A percentile compares a stretch with the other conserved stretches of the same genome.
Evolutionary conservation across 2,797 vertebrate species (phyloP).

Genomic region (Falco rusticolus): DNA sequence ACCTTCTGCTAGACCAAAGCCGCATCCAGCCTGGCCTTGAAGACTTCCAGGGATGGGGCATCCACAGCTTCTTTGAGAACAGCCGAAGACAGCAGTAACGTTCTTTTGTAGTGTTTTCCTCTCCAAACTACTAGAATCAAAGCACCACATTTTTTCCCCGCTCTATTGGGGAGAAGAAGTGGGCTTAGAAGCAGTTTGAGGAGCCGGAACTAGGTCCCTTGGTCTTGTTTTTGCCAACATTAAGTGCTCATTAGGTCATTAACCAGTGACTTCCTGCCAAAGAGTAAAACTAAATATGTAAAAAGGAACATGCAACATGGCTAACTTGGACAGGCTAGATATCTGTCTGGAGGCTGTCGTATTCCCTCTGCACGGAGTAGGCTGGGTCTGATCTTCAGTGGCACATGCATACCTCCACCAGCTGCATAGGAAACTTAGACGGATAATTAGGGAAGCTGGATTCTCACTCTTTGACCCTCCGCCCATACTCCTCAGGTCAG

Average conservation of each 20-base stretch:
- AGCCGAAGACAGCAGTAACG: not conserved
- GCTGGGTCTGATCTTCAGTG: not conserved
- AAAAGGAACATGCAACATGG: not conserved
- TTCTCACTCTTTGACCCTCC: not conserved
- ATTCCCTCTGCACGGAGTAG: not conserved
- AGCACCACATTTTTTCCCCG: not conserved
- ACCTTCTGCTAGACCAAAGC: not conserved
- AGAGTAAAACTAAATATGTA: not conserved
- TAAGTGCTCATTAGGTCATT: not conserved
- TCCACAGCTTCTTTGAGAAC: not conserved
- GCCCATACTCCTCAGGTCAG: not conserved
- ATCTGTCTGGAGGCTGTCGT: not conserved
- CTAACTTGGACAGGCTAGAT: not conserved
- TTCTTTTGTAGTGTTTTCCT: not conserved
- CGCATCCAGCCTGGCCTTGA: not conserved
- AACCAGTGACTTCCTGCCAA: not conserved
- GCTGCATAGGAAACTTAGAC: not conserved
- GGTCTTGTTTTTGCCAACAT: not conserved
- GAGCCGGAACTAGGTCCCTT: not conserved
- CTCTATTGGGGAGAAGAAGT: not conserved
- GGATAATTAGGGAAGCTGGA: not conserved
- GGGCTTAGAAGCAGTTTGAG: not conserved
- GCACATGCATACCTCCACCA: not conserved
- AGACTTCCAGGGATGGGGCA: not conserved
- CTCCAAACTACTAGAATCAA: not conserved